A percentile compares a stretch with the other conserved stretches of the same genome.
phyloP scores from a whole-genome alignment of 1,140 invertebrate genomes.

The Brachionus paranguensis region DNA sequence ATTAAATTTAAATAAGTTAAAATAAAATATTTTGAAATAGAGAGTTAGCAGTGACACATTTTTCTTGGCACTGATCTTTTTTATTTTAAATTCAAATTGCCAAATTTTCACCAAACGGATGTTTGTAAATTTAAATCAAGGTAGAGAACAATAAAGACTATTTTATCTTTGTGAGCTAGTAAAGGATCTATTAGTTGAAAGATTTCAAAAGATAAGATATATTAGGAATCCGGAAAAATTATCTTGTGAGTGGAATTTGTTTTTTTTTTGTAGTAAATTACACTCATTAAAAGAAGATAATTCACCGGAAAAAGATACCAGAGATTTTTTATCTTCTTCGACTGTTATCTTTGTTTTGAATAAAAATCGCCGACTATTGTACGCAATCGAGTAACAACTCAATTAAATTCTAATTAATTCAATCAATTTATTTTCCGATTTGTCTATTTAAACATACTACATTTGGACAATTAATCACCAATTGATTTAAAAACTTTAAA shows the following conservation, averaged over 20 bases:
- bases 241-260: slow-evolving; percentile 8
- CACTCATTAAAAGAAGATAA: slow-evolving; percentile 34
- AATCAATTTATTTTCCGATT: not conserved
- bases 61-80: too few relatives aligned
- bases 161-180: too few relatives aligned
- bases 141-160: too few relatives aligned
- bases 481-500: not conserved
- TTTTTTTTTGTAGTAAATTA: slow-evolving; percentile 4
- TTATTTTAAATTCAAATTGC: too few relatives aligned
- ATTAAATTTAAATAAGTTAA: too few relatives aligned
- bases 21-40: too few relatives aligned
- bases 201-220: not conserved
- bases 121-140: too few relatives aligned
- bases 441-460: not conserved
- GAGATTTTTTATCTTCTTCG: not conserved
- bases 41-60: too few relatives aligned
- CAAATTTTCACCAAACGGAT: too few relatives aligned
- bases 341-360: not conserved
- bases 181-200: not conserved
- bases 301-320: slow-evolving; percentile 30
- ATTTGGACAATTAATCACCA: not conserved
- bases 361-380: not conserved
- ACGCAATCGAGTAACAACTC: slow-evolving; percentile 26
- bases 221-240: not conserved
- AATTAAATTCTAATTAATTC: slow-evolving; percentile 27